Percentiles rank a stretch among this genome's conserved stretches.
phyloP scores from a whole-genome alignment of 2,888 invertebrate genomes.

The Scaeva pyrastri region DNA sequence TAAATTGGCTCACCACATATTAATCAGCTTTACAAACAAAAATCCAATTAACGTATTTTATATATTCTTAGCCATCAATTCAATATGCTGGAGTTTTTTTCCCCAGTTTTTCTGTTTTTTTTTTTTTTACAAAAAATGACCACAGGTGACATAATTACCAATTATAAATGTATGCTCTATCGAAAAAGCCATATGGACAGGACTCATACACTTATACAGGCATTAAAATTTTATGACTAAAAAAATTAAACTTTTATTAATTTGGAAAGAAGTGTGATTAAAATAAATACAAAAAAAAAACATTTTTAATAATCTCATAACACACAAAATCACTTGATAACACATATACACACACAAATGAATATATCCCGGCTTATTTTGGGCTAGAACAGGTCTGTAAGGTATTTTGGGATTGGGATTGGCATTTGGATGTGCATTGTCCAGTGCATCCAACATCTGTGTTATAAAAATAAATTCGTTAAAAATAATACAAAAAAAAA shows the following conservation, averaged over 20 bases:
- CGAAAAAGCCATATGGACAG: slow-evolving; percentile 38
- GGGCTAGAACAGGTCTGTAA: neutral
- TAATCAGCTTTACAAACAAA: slow-evolving; percentile 74
- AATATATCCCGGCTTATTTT: slow-evolving; percentile 38
- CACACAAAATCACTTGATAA: slow-evolving; percentile 66
- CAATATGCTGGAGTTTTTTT: slow-evolving; percentile 39
- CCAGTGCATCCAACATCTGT: slow-evolving; percentile 38
- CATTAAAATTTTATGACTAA: slow-evolving; percentile 17
- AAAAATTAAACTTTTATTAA: slow-evolving; percentile 39
- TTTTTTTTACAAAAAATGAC: slow-evolving; percentile 44
- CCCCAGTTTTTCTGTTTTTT: slow-evolving; percentile 11
- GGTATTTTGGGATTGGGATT: too few relatives aligned
- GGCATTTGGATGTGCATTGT: too few relatives aligned
- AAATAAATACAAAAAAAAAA: slow-evolving; percentile 42
- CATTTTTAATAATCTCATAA: slow-evolving; percentile 71
- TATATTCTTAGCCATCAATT: slow-evolving; percentile 63
- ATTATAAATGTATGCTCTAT: slow-evolving; percentile 48
- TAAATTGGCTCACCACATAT: slow-evolving; percentile 72
- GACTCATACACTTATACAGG: neutral
- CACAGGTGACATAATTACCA: slow-evolving; percentile 75
- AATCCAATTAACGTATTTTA: slow-evolving; percentile 72
- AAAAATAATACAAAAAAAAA: slow-evolving; percentile 26
- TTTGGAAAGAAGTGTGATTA: slow-evolving; percentile 44
- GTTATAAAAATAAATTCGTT: slow-evolving; percentile 32
- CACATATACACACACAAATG: slow-evolving; percentile 50